Base-by-base conservation (phyloP, 2,113 vertebrate genomes). In the Myrmecophaga tridactyla region DNA sequence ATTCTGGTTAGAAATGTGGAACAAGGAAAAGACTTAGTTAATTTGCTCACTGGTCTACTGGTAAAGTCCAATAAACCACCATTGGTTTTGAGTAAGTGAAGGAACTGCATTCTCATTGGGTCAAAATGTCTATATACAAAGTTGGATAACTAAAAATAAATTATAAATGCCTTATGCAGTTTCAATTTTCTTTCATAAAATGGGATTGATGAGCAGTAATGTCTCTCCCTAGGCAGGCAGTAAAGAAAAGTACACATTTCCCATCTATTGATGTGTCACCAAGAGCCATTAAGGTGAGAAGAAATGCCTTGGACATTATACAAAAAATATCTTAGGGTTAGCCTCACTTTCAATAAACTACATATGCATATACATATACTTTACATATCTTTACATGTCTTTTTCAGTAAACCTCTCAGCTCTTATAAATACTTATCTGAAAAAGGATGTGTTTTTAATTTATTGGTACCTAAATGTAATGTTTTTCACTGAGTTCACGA, bases 11-110 rank as follows among this genome's bases (percentile, higher is more conserved):
- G 63, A 56, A 90, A 86, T 67, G 69, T 78, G 69, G 92, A 20
- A 73, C 62, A 83, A 87, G 39, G 76, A 27, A 89, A 96, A 73
- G 23, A 67, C 23, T 94, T 92, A 62, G 46, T 56, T 53, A 83
- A 81, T 12, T 73, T 92, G 31, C n/a, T 82, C 21, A 20, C 10
- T 76, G 23, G 18, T 83, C 56, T 95, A 63, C 15, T 60, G 43
- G 69, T 60, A 65, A 94, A 83, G 12, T 87, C 36, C 69, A 84
- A 72, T 65, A 89, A 77, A 77, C 51, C 67, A 94, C 14, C 18
- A 73, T 29, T 92, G 53, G 7, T 58, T 92, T 90, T 86, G 65
- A 69, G 63, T 73, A 84, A 92, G 36, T 77, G 48, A 89, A 96
- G 51, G 29, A 72, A 84, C 9, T 86, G 9, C 41, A 76, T 86